Evolutionary conservation across 2,888 invertebrate species (phyloP).

Genomic region (Myathropa florea): DNA sequence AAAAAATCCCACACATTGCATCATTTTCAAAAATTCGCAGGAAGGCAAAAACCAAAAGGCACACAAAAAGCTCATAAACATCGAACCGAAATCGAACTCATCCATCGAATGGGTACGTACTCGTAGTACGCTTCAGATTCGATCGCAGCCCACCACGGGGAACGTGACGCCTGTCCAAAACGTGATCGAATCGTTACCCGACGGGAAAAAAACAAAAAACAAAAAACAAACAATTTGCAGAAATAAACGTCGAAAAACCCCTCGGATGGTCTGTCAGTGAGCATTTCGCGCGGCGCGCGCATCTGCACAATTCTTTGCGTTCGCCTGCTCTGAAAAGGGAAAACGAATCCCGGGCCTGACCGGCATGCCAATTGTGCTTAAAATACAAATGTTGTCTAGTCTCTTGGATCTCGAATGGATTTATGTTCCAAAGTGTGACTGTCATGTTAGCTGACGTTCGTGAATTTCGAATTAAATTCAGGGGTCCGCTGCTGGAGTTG

Average conservation of each 20-base stretch:
- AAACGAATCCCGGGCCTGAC: slow-evolving; percentile 28
- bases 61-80: not conserved
- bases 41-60: not conserved
- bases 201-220: not conserved
- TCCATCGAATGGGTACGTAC: not conserved
- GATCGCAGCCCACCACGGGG: slow-evolving; percentile 14
- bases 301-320: slow-evolving; percentile 32
- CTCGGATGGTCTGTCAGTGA: not conserved
- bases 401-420: not conserved
- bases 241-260: not conserved
- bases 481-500: slow-evolving; percentile 34
- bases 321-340: slow-evolving; percentile 59
- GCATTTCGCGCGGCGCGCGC: not conserved
- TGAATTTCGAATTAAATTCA: slow-evolving; percentile 60
- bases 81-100: slow-evolving; percentile 6
- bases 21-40: slow-evolving; percentile 38
- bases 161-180: slow-evolving; percentile 42
- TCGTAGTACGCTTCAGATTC: slow-evolving; percentile 38
- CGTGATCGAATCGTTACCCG: slow-evolving; percentile 29
- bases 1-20: slow-evolving; percentile 23
- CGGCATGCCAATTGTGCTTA: slow-evolving; percentile 35
- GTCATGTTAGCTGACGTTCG: slow-evolving; percentile 39
- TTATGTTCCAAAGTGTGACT: slow-evolving; percentile 52
- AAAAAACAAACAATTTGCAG: not conserved
- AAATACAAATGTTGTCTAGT: slow-evolving; percentile 20